A percentile compares a stretch with the other conserved stretches of the same genome.
phyloP scores from a whole-genome alignment of 2,888 invertebrate species.

The Altica lythri region DNA sequence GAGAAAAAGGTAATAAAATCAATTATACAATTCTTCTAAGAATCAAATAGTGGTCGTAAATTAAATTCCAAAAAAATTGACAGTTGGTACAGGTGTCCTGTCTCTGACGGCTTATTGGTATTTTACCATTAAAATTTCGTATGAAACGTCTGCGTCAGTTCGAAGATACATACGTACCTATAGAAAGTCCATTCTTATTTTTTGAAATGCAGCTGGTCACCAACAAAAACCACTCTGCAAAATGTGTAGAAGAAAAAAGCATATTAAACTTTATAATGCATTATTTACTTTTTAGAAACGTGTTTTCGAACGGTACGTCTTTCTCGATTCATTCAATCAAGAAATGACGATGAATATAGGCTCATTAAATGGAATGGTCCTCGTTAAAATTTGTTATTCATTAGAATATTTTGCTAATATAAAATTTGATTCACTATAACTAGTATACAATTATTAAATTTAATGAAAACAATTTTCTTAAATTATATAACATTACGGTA shows the following conservation, averaged over 20 bases:
- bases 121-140: slow-evolving; percentile 1
- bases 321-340: slow-evolving; percentile 17
- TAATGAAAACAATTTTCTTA: no score
- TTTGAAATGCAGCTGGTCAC: slow-evolving; percentile 9
- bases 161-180: slow-evolving; percentile 11
- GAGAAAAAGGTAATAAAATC: no score
- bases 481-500: no score
- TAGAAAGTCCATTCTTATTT: slow-evolving; percentile 14
- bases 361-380: not conserved
- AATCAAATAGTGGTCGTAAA: no score
- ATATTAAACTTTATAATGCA: slow-evolving; percentile 19
- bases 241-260: slow-evolving; percentile 9
- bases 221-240: slow-evolving; percentile 12
- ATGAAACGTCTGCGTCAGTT: slow-evolving; percentile 4
- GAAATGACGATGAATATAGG: slow-evolving; percentile 11
- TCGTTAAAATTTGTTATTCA: slow-evolving; percentile 6
- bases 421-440: no score
- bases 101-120: slow-evolving; percentile 7
- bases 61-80: no score
- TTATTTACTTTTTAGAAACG: slow-evolving; percentile 15
- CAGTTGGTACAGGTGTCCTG: not conserved
- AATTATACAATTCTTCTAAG: no score
- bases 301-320: slow-evolving; percentile 11
- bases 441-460: no score
- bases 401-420: no score